Conservation (phyloP, 2,888 invertebrate genomes). For the Ectemnius cavifrons region DNA sequence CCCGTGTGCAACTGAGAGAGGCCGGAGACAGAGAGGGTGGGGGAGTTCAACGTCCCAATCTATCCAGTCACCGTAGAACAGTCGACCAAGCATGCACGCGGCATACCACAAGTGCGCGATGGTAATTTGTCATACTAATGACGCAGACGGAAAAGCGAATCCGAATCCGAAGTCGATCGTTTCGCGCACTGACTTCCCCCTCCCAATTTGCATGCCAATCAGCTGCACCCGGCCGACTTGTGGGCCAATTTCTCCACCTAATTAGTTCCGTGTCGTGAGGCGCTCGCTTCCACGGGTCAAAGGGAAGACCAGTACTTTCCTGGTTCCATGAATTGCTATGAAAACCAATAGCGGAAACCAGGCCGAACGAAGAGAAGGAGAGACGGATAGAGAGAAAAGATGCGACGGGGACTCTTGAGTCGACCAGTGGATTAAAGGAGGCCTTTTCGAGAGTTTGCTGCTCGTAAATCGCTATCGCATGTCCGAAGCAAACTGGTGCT, state of each 20-base stretch:
- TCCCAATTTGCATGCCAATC: background rate
- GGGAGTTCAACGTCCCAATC: too few relatives aligned
- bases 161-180: background rate
- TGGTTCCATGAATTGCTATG: background rate
- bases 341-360: too few relatives aligned
- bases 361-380: background rate
- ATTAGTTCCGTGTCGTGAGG: background rate
- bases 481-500: constrained; percentile 17
- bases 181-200: background rate
- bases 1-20: too few relatives aligned
- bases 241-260: background rate
- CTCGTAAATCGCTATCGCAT: constrained; percentile 29
- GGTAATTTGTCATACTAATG: background rate
- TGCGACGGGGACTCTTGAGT: background rate
- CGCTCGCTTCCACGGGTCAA: background rate
- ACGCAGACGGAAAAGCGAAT: background rate
- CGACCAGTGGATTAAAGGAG: too few relatives aligned
- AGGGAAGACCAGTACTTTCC: background rate
- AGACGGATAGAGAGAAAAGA: background rate
- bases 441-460: constrained; percentile 1
- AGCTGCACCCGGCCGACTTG: background rate
- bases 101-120: background rate
- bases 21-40: too few relatives aligned
- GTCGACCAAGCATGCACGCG: too few relatives aligned
- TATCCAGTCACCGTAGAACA: too few relatives aligned